phyloP scores from a whole-genome alignment of 2,888 invertebrate species.

The Campoplex nolae region DNA sequence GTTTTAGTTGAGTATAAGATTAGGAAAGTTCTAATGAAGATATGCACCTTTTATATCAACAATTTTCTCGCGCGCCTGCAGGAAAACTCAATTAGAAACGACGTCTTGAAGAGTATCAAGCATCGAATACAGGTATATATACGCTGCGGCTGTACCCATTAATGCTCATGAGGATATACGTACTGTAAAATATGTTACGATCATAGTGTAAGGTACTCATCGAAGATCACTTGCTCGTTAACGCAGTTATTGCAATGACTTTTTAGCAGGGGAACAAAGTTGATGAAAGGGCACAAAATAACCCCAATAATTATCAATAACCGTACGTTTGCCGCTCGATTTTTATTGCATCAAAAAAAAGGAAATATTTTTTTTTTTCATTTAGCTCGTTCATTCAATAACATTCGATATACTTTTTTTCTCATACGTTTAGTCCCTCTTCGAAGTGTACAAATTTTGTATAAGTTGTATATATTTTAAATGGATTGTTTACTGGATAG shows the following conservation, averaged over 20 bases:
- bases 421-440: neutral
- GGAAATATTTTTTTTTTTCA: neutral
- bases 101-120: constrained; percentile 25
- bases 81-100: constrained; percentile 58
- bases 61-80: constrained; percentile 20
- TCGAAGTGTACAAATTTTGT: neutral
- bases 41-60: constrained; percentile 48
- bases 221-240: neutral
- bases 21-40: constrained; percentile 65
- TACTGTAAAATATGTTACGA: neutral
- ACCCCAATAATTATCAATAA: neutral
- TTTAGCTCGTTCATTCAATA: neutral
- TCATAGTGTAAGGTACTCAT: neutral
- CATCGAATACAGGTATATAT: constrained; percentile 15
- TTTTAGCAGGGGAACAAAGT: neutral
- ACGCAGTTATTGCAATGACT: neutral
- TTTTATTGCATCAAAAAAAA: neutral
- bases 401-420: neutral
- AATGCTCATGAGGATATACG: constrained; percentile 29
- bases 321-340: neutral
- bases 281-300: neutral
- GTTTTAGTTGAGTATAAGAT: constrained; percentile 25
- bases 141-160: neutral
- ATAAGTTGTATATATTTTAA: neutral
- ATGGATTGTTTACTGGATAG: neutral